Conservation (phyloP, 2,113 vertebrate species). For the Myiagra hebetior region DNA sequence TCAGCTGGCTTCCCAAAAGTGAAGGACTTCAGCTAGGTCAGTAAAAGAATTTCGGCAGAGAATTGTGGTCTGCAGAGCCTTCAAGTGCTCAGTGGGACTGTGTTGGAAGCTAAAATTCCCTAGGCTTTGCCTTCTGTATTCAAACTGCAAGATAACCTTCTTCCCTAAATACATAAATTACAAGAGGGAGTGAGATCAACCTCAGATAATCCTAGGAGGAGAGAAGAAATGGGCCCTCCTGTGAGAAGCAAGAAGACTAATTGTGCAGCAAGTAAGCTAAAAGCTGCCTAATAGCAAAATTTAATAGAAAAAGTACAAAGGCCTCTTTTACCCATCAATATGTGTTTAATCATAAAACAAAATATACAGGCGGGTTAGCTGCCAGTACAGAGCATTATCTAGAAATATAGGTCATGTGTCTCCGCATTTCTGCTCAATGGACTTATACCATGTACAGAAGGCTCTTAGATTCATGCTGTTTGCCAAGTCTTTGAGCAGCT, state of each 20-base stretch:
- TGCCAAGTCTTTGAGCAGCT: not conserved
- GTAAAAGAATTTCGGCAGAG: not conserved
- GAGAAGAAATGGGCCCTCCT: not conserved
- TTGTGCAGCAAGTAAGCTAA: not conserved
- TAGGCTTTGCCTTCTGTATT: not conserved
- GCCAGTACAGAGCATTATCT: not conserved
- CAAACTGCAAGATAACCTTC: not conserved
- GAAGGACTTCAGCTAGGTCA: not conserved
- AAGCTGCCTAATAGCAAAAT: not conserved
- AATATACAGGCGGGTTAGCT: not conserved
- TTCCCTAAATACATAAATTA: not conserved
- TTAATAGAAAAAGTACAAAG: slow-evolving; percentile 3
- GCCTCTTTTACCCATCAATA: not conserved
- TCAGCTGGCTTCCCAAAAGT: not conserved
- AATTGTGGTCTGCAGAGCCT: not conserved
- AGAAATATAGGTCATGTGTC: not conserved
- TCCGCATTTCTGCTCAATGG: not conserved
- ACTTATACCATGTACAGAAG: not conserved
- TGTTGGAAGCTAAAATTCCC: not conserved
- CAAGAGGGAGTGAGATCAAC: not conserved
- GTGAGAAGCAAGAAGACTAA: not conserved
- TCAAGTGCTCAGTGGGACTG: not conserved
- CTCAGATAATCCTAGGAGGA: not conserved
- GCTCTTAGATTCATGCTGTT: not conserved
- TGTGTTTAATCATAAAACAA: not conserved